Evolutionary conservation across 2,113 vertebrate genomes (phyloP), one percentile per base, ranked within the genome.

Genomic region (Ardeotis arabs): DNA sequence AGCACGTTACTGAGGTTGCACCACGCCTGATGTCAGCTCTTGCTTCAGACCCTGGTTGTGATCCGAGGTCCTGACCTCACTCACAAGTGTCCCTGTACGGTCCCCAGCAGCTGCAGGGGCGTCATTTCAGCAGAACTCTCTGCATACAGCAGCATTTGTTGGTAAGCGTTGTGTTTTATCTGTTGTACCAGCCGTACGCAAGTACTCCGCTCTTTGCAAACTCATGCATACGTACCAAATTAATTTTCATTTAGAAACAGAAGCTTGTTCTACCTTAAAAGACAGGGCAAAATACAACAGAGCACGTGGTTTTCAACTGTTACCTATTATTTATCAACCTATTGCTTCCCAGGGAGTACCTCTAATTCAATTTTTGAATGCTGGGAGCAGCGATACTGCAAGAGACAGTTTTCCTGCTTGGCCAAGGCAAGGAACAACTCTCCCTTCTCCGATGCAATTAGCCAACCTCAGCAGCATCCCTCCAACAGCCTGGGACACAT

Each of bases 401-500:
- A 19, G 29, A 15, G n/a, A 49, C 16, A 44, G 20, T 11, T 11
- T 35, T 60, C 45, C 35, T 60, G 37, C 73, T 35, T 19, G 44
- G 52, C 52, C 62, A 49, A n/a, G 41, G 41, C 23, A 6, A 24
- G 25, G 64, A 75, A 37, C 9, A 39, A 28, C 28, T 28, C 58
- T n/a, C 23, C 60, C n/a, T 33, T 23, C 44, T 29, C 1, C n/a
- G 4, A 29, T 1, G 10, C 44, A n/a, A 22, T 7, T 1, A 5
- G 2, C 52, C 28, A 20, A 20, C 10, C 18, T n/a, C 83, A n/a
- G 83, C 50, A 75, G 60, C 60, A 28, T 23, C 44, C 29, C 23
- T 58, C 11, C 2, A 2, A 5, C 27, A 18, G 27, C 50, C n/a
- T 14, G 1, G 4, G 69, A 31, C 59, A 31, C 27, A 7, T 12